Evolutionary conservation across 2,888 invertebrate genomes (phyloP), one percentile per base, ranked within the genome.

Genomic region (Amphipoea lucens): DNA sequence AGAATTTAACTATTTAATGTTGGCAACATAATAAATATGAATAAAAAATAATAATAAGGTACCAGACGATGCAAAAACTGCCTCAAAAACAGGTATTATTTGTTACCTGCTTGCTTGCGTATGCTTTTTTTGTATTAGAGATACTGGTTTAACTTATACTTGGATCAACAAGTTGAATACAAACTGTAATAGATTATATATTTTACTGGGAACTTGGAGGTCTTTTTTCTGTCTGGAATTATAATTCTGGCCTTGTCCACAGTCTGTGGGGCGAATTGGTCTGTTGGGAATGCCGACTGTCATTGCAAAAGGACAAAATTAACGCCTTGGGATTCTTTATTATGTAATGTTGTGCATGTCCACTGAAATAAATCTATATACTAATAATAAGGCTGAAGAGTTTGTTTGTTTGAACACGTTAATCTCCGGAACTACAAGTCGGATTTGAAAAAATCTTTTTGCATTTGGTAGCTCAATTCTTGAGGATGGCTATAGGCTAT

Each of bases 31-130:
- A 60, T 29, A 66, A 76, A 60, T 29, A 66, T 51, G 29, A n/a
- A 77, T 78, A 89, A 79, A 79, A 82, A 87, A 74, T 20, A 77
- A 81, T 76, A 81, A 79, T 76, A 88, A 68, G 71, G 14, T 68
- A 54, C 54, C 2, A 14, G 20, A 36, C n/a, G 36, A 57, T 17
- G 48, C 70, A 85, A 82, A 87, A 89, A 79, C 29, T 45, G 45
- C 29, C 17, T 73, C 29, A 12, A 70, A 79, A 87, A 89, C 87
- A 78, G 85, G 88, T 87, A 77, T 78, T 71, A 80, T 68, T 57
- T 57, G 23, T 57, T 57, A 57, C 23, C 57, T 57, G 57, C 57
- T 57, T 77, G 76, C 72, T 87, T 69, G 67, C 17, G 60, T 78
- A 66, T 42, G 69, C 14, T 74, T 82, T 48, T 48, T 89, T 87